phyloP scores from a whole-genome alignment of 2,113 vertebrate genomes.

The Phodopus roborovskii region DNA sequence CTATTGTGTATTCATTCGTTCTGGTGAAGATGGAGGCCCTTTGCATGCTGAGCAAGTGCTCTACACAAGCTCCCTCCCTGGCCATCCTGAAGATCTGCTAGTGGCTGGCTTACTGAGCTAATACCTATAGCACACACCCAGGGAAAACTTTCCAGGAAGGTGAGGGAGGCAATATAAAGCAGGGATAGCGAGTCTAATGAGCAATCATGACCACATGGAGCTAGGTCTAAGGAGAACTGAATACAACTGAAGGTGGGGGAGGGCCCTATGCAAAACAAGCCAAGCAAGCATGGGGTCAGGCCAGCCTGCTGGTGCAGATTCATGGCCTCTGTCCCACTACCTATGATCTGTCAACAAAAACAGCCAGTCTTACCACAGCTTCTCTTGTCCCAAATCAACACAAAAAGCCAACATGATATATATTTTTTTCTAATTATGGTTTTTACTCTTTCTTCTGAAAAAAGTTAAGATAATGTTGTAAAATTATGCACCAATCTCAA shows the following conservation, averaged over 20 bases:
- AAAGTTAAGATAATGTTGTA: slow-evolving; percentile 13
- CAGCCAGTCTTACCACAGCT: background rate
- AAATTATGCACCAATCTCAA: background rate
- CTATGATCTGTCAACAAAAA: background rate
- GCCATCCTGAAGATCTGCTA: background rate
- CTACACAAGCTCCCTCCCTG: too few species aligned
- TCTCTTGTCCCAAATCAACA: background rate
- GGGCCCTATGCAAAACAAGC: background rate
- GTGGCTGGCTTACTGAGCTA: background rate
- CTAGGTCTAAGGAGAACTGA: background rate
- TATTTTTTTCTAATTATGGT: background rate
- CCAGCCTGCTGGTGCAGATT: background rate
- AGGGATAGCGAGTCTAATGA: background rate
- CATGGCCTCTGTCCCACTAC: background rate
- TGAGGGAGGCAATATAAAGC: background rate
- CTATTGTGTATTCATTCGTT: background rate
- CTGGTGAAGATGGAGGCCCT: too few species aligned
- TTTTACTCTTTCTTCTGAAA: background rate
- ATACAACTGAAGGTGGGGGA: background rate
- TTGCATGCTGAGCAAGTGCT: background rate
- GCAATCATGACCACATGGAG: background rate
- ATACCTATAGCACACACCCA: slow-evolving; percentile 16
- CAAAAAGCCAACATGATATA: background rate
- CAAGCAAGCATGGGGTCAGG: background rate
- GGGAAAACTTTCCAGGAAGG: background rate